A percentile compares a stretch with the other conserved stretches of the same genome.
Evolutionary conservation across 2,888 invertebrate species (phyloP).

Genomic region (Leptura quadrifasciata): DNA sequence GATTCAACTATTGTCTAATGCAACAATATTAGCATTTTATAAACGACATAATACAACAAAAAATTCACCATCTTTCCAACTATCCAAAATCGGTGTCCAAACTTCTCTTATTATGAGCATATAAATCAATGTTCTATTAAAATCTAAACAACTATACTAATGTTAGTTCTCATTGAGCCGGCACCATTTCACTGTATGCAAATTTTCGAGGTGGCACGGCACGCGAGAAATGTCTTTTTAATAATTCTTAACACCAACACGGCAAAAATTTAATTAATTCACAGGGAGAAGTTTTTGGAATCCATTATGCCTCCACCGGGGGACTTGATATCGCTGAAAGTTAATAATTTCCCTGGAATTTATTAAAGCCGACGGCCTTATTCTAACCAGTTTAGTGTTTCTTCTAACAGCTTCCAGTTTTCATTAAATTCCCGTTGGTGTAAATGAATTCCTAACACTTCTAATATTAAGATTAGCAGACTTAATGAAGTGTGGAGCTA

Average conservation of each 20-base stretch:
- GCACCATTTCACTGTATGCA: neutral
- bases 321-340: slow-evolving; percentile 19
- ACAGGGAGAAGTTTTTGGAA: slow-evolving; percentile 28
- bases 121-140: no score
- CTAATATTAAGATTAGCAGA: slow-evolving; percentile 46
- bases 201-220: neutral
- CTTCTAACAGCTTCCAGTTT: slow-evolving; percentile 39
- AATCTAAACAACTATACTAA: no score
- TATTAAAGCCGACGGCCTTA: slow-evolving; percentile 25
- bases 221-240: slow-evolving; percentile 1
- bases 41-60: no score
- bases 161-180: neutral
- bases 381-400: slow-evolving; percentile 25
- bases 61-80: no score
- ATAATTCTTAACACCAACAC: slow-evolving; percentile 23
- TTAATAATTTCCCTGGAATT: slow-evolving; percentile 33
- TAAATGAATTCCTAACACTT: slow-evolving; percentile 43
- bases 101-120: no score
- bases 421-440: slow-evolving; percentile 40
- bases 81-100: no score
- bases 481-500: slow-evolving; percentile 51
- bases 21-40: no score
- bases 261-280: slow-evolving; percentile 34
- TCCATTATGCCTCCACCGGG: slow-evolving; percentile 30
- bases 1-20: no score